Conservation (phyloP, 2,888 invertebrate genomes). For the Coelopa pilipes region DNA sequence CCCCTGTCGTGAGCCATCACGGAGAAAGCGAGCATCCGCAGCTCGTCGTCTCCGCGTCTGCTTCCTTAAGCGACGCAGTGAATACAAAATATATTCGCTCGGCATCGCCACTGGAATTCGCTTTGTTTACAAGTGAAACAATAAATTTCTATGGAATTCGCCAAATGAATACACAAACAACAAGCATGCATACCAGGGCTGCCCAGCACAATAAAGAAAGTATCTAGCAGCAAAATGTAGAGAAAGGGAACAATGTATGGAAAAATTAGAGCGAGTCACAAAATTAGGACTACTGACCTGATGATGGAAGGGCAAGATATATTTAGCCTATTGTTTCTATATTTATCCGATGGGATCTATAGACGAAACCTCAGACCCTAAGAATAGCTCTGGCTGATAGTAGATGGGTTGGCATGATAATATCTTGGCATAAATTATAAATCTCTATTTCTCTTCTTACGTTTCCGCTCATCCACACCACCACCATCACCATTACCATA, state of each 20-base stretch:
- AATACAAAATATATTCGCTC: conserved; percentile 39
- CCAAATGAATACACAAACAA: neutral
- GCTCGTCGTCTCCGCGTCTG: neutral
- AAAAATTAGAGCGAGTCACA: conserved; percentile 32
- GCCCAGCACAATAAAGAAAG: conserved; percentile 20
- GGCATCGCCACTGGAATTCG: conserved; percentile 32
- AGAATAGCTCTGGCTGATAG: too few species aligned
- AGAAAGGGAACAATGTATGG: conserved; percentile 12
- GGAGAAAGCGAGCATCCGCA: conserved; percentile 13
- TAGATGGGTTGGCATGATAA: too few species aligned
- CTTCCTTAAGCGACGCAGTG: conserved; percentile 33
- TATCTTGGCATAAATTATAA: too few species aligned
- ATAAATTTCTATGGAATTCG: conserved; percentile 17
- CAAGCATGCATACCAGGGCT: neutral
- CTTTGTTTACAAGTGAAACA: conserved; percentile 20
- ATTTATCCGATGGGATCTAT: too few species aligned
- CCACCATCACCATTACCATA: neutral
- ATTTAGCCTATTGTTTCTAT: too few species aligned
- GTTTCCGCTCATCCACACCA: neutral
- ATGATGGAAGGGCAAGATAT: too few species aligned
- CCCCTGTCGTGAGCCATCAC: neutral
- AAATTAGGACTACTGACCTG: conserved; percentile 20
- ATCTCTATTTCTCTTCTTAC: conserved; percentile 14
- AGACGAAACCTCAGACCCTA: too few species aligned
- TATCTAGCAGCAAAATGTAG: conserved; percentile 1